Evolutionary conservation across 2,113 vertebrate genomes (phyloP).

Genomic region (Rhea pennata): DNA sequence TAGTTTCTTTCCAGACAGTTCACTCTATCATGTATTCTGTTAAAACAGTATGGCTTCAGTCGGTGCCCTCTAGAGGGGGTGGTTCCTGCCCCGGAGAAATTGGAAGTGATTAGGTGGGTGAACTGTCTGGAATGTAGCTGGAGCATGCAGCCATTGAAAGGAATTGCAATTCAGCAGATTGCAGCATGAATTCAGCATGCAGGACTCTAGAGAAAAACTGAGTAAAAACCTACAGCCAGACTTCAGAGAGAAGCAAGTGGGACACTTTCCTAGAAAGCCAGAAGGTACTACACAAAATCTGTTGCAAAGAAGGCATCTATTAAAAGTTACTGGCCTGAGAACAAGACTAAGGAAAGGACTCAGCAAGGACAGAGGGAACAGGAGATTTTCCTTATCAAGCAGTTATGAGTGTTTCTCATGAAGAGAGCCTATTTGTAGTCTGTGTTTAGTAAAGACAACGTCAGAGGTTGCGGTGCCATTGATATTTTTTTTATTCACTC

Average conservation of each 20-base stretch:
- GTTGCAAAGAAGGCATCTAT: neutral
- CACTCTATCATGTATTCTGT: neutral
- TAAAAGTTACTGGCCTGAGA: neutral
- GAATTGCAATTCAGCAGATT: neutral
- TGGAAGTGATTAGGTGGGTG: neutral
- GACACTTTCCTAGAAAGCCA: neutral
- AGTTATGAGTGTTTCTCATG: neutral
- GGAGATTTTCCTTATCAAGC: neutral
- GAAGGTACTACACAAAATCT: neutral
- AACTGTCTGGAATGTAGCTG: neutral
- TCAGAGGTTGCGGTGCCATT: neutral
- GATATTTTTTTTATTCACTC: neutral
- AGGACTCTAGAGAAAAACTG: neutral
- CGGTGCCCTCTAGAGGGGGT: neutral
- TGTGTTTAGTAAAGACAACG: neutral
- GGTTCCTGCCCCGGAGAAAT: neutral
- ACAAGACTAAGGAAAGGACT: neutral
- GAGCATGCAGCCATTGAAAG: neutral
- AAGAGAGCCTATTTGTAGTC: neutral
- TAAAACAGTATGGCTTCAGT: neutral
- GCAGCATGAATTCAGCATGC: rapidly evolving
- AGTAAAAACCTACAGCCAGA: neutral
- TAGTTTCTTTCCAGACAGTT: neutral
- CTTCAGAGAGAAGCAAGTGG: neutral
- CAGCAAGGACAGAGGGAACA: neutral